Base-by-base conservation (phyloP, 2,113 vertebrate genomes). In the Neopipo cinnamomea region DNA sequence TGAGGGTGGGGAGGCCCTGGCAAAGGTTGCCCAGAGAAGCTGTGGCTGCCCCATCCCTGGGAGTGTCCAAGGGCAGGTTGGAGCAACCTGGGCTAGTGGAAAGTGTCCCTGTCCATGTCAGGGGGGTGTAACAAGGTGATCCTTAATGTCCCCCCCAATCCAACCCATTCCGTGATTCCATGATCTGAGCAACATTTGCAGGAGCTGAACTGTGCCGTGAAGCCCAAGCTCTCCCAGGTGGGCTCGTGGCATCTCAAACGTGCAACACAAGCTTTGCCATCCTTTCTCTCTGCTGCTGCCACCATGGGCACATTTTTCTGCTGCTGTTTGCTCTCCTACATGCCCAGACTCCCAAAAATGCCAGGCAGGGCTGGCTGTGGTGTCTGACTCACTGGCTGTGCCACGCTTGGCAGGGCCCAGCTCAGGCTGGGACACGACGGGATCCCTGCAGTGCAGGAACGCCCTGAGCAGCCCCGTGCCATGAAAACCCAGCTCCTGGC, bases 201-300 rank as follows among this genome's bases (percentile, higher is more conserved):
- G 2, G 2, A 80, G 30, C 3, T 17, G 28, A 62, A 10, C 6
- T 3, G 2, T 7, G 3, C 35, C 71, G 5, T 0, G 0, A 46
- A 63, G 14, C 11, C 70, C n/a, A 28, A 59, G 11, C 21, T 27
- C 28, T 37, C 20, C 16, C n/a, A 12, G n/a, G 16, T 14, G 19
- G 20, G n/a, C 17, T 63, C 25, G 6, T 2, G 39, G 55, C 12
- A 16, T 18, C 76, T 21, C 35, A 78, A 46, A 18, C n/a, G 2
- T 2, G 2, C 23, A 21, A 18, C 11, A 16, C 1, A 3, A 78
- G 11, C 2, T 8, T 75, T 68, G 7, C 39, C 17, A 14, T 8
- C 78, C 61, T n/a, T 33, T 13, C 52, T 66, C 20, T 59, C 68
- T 31, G 37, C 59, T 63, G 31, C 61, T 17, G 33, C 20, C 47